A percentile compares a stretch with the other conserved stretches of the same genome.
phyloP scores from a whole-genome alignment of 2,797 vertebrate genomes.

The Leucoraja ocellata region DNA sequence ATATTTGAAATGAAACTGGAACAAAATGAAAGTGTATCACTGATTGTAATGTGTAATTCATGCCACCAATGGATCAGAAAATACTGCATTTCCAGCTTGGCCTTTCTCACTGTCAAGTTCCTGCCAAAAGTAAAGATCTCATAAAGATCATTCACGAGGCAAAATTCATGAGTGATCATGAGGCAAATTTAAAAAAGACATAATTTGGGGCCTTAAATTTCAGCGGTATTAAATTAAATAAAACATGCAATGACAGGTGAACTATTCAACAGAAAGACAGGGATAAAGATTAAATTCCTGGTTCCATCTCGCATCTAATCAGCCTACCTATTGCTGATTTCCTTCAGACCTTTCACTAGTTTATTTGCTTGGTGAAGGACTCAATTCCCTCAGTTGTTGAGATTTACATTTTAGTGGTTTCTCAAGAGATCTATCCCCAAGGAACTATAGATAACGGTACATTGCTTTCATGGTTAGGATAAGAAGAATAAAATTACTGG shows the following conservation, averaged over 20 bases:
- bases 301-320: not conserved
- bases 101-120: slow-evolving; percentile 21
- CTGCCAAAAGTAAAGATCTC: not conserved
- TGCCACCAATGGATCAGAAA: slow-evolving; percentile 12
- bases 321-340: not conserved
- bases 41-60: not conserved
- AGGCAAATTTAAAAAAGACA: not conserved
- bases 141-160: not conserved
- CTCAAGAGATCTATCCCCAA: slow-evolving; percentile 15
- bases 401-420: slow-evolving; percentile 35
- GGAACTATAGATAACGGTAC: not conserved
- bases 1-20: not conserved
- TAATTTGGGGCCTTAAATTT: not conserved
- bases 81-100: slow-evolving; percentile 16
- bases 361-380: slow-evolving; percentile 23
- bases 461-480: slow-evolving; percentile 23
- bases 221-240: not conserved
- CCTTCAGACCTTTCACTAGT: slow-evolving; percentile 16
- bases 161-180: not conserved
- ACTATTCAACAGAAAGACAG: not conserved
- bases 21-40: not conserved
- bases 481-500: not conserved
- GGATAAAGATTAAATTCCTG: not conserved
- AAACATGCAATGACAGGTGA: not conserved
- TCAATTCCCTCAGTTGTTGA: slow-evolving; percentile 19